Conservation (phyloP, 1,140 invertebrate species). For the Maniola jurtina region DNA sequence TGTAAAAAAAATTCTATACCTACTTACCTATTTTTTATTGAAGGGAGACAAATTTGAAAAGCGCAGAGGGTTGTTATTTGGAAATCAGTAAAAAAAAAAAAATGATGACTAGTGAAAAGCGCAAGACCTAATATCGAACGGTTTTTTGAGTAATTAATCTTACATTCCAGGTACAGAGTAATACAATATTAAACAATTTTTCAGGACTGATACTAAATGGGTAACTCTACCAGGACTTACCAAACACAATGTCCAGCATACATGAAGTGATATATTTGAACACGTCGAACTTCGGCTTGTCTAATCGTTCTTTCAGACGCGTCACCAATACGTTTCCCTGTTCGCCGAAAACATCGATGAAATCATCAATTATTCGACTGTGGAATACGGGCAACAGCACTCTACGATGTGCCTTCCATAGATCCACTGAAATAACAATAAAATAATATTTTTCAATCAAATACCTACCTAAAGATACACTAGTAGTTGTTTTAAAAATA, state of each 20-base stretch:
- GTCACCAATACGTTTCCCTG: slow-evolving; percentile 81
- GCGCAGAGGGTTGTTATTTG: no score
- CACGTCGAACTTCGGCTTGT: slow-evolving; percentile 79
- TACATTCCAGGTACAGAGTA: no score
- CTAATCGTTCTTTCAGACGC: slow-evolving; percentile 74
- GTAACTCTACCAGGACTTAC: slow-evolving; percentile 70
- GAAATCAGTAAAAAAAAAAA: no score
- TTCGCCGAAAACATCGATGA: slow-evolving; percentile 85
- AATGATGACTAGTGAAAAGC: no score
- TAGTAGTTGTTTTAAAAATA: no score
- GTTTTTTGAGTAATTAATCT: no score
- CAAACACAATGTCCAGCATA: slow-evolving; percentile 87
- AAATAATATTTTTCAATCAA: neutral
- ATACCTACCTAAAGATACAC: no score
- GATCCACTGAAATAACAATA: slow-evolving; percentile 74
- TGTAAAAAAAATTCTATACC: slow-evolving; percentile 18
- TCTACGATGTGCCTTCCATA: slow-evolving; percentile 85
- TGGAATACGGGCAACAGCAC: slow-evolving; percentile 88
- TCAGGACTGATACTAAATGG: no score
- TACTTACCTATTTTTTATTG: no score
- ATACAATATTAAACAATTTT: no score
- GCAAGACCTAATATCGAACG: no score
- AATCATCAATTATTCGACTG: slow-evolving; percentile 86
- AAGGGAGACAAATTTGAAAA: no score
- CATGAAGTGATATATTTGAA: slow-evolving; percentile 83